Conservation (phyloP, 2,888 invertebrate genomes). For the Chalcis sispes region DNA sequence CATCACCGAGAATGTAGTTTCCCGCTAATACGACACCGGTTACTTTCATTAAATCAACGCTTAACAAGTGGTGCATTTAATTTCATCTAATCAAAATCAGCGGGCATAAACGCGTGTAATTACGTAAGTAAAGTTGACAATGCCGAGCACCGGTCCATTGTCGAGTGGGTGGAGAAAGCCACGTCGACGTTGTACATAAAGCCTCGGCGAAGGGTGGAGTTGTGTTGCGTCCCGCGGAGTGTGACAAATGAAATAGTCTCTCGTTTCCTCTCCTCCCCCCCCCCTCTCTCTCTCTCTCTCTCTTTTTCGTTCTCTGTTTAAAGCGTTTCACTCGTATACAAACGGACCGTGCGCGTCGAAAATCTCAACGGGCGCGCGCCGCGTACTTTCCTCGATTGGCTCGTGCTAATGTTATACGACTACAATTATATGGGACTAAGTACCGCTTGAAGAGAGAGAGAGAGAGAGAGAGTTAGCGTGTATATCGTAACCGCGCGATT, state of each 20-base stretch:
- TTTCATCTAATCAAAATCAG: constrained; percentile 34
- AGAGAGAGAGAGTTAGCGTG: not conserved
- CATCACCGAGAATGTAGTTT: too few species aligned
- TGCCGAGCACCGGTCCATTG: not conserved
- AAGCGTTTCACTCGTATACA: too few species aligned
- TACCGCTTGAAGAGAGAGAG: constrained; percentile 5
- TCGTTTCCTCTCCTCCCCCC: too few species aligned
- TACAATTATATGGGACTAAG: too few species aligned
- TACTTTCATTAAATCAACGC: too few species aligned
- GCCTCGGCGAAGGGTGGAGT: not conserved
- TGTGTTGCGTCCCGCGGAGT: not conserved
- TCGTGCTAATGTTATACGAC: too few species aligned
- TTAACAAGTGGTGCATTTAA: constrained; percentile 15
- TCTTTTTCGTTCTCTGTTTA: too few species aligned
- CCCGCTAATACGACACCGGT: too few species aligned
- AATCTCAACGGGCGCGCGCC: constrained; percentile 22
- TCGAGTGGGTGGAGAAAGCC: not conserved
- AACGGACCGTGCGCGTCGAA: constrained; percentile 36
- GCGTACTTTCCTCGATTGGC: constrained; percentile 48
- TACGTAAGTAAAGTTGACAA: constrained; percentile 42
- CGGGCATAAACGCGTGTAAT: constrained; percentile 17
- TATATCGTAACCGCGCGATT: too few species aligned
- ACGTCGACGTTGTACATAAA: constrained; percentile 7
- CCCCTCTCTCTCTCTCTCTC: too few species aligned
- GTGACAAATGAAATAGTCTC: constrained; percentile 43